phyloP scores from a whole-genome alignment of 2,797 vertebrate genomes.

The Bradypodion pumilum region DNA sequence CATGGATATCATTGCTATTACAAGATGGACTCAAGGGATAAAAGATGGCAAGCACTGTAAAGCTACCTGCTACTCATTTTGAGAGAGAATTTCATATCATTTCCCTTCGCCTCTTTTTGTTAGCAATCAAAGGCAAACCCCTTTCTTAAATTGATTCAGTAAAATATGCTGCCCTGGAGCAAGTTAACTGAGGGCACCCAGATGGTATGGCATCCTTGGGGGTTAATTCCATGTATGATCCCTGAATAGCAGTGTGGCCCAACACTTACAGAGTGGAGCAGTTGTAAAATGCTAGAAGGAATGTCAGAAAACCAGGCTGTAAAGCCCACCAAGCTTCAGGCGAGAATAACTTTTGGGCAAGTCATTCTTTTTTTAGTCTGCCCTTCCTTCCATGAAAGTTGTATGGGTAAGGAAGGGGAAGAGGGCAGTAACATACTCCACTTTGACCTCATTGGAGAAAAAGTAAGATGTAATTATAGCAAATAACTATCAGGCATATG shows the following conservation, averaged over 20 bases:
- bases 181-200: conserved; percentile 1
- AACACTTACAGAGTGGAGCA: no score
- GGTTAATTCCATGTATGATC: neutral
- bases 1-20: conserved; percentile 77
- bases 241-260: neutral
- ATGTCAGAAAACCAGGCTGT: neutral
- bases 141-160: neutral
- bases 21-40: conserved; percentile 71
- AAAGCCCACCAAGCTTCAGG: neutral
- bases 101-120: neutral
- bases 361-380: neutral
- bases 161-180: neutral
- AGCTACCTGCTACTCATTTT: conserved; percentile 62
- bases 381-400: neutral
- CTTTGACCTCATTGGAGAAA: neutral
- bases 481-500: neutral
- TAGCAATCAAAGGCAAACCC: neutral
- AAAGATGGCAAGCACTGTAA: conserved; percentile 65
- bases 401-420: neutral
- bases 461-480: no score
- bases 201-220: neutral
- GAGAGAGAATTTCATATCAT: conserved; percentile 36
- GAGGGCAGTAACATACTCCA: neutral
- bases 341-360: neutral
- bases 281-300: neutral